Evolutionary conservation across 2,113 vertebrate species (phyloP).

Genomic region (Cynopterus brachyotis): DNA sequence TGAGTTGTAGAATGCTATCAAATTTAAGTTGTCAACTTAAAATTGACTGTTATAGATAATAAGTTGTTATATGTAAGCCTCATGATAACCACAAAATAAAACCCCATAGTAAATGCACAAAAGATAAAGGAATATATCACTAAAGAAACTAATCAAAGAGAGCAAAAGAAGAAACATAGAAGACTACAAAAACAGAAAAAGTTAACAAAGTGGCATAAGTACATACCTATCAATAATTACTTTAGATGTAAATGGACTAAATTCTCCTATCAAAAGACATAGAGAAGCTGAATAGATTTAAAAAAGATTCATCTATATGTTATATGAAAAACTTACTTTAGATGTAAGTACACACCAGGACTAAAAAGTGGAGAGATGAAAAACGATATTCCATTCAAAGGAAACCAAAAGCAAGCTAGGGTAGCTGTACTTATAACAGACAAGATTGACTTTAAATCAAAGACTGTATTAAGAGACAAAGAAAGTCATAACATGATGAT

Average conservation of each 20-base stretch:
- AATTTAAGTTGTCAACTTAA: background rate
- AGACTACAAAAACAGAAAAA: background rate
- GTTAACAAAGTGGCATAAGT: background rate
- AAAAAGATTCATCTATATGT: too few relatives aligned
- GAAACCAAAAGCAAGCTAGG: background rate
- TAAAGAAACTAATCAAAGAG: background rate
- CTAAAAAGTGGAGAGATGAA: too few relatives aligned
- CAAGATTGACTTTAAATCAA: background rate
- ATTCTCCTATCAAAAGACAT: too few relatives aligned
- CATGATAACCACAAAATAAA: background rate
- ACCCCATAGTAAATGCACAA: background rate
- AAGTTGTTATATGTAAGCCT: background rate
- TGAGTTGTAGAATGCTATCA: background rate
- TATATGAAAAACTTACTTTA: too few relatives aligned
- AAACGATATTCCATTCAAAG: too few relatives aligned
- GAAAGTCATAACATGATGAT: background rate
- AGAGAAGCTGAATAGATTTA: too few relatives aligned
- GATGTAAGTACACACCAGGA: too few relatives aligned
- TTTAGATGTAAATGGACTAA: too few relatives aligned
- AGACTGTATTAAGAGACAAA: background rate
- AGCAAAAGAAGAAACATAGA: background rate
- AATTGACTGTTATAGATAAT: background rate
- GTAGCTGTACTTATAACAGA: background rate
- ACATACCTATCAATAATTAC: background rate
- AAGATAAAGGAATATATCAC: background rate